Evolutionary conservation across 2,888 invertebrate species (phyloP), one percentile per base, ranked within the genome.

Genomic region (Sinohyriopsis cumingii): DNA sequence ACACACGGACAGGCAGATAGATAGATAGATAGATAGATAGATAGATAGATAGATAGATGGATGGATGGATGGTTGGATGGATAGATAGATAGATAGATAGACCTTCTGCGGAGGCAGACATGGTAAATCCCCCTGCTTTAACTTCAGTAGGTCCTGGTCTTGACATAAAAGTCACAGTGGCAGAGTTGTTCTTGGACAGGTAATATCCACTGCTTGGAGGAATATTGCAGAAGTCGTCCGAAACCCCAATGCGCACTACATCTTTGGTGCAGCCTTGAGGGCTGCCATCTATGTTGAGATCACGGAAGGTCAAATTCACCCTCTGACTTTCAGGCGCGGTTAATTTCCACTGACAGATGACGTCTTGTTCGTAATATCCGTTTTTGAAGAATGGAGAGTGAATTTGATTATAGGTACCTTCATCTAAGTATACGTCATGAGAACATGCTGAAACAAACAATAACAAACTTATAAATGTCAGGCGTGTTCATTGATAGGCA

Each of bases 331-430:
- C 61, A 20, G 77, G 59, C 12, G 68, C 68, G n/a, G 59, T 65
- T 3, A 77, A 57, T 22, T 64, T 73, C 77, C 77, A 77, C 18
- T 75, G 74, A 59, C 77, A 77, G 15, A 72, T 72, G 18, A 75
- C 74, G 54, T 77, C 74, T 12, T 74, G 67, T 56, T 77, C 77
- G 59, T 77, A 77, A 25, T 70, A 72, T 7, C 70, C 69, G 19
- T 75, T 61, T 12, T 60, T 55, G 45, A 75, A 71, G 54, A 71
- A 75, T 20, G 77, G 77, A 20, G 74, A 75, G 45, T 77, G 72
- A 12, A 77, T 74, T 28, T 67, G 63, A 62, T 67, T 64, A 25
- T 65, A 69, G 3, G 67, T 67, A 24, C 71, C 77, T 53, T 71
- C 66, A 19, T 72, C 71, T 3, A 77, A 64, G 25, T 63, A 65